Evolutionary conservation across 2,113 vertebrate species (phyloP), one percentile per base, ranked within the genome.

Genomic region (Motacilla alba): DNA sequence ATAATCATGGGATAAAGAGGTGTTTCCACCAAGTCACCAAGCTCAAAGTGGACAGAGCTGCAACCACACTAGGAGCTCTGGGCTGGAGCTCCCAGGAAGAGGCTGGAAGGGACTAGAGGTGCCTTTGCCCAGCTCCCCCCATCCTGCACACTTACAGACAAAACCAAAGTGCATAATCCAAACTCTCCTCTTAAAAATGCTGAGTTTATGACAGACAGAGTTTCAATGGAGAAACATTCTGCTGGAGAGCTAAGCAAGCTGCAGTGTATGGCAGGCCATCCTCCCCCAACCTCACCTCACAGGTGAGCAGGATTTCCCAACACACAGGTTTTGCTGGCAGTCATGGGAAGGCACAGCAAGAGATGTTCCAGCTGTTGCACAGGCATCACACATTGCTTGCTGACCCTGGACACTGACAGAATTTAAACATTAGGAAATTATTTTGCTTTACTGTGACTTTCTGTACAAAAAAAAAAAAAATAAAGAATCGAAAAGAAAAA

Each of bases 101-200:
- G 17, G 26, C 30, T 59, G 18, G 17, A 70, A 7, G 21, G 5
- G 3, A 11, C 37, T 35, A 8, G 13, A 43, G 2, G 15, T 44
- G 62, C 58, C 55, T 43, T 47, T 68, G 27, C 24, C 41, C 26
- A 66, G 13, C 33, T 80, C 4, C 11, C 2, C 0, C 0, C 2
- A 21, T 28, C 44, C 39, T 37, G 21, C 41, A 52, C 43, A 3
- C 19, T 35, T 2, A 0, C 9, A 53, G 28, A 28, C 60, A 49
- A 39, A 80, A 28, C 47, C 44, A 64, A 79, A 73, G 39, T 4
- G 7, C 20, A 47, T 81, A 46, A 53, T n/a, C 24, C 75, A 73
- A 66, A 62, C 5, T 53, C 22, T 50, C 14, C 16, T 41, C 19
- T 23, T 58, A 19, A 83, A 88, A 86, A 62, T 8, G 3, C 8